Evolutionary conservation across 2,797 vertebrate species (phyloP).

Genomic region (Meda fulgida): DNA sequence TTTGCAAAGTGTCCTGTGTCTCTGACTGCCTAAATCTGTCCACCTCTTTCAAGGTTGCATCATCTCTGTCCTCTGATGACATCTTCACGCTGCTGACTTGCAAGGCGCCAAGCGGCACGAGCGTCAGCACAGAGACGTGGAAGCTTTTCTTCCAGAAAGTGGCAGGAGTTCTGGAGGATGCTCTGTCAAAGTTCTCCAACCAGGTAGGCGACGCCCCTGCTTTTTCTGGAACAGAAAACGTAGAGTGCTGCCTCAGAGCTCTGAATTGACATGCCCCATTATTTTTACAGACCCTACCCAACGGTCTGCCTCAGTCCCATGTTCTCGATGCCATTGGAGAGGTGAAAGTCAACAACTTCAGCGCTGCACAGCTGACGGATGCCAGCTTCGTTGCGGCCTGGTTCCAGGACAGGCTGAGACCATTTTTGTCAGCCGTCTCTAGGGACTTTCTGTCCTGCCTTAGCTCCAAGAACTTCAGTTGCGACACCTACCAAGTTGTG

Average conservation of each 20-base stretch:
- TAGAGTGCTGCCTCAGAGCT: neutral
- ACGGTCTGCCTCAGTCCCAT: conserved; percentile 7
- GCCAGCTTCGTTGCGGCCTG: conserved; percentile 46
- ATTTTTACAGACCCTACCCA: conserved; percentile 43
- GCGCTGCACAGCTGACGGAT: conserved; percentile 49
- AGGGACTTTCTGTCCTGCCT: conserved; percentile 52
- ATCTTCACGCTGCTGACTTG: conserved; percentile 59
- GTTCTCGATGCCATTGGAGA: conserved; percentile 66
- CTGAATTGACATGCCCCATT: too few relatives aligned
- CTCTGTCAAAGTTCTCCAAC: conserved; percentile 41
- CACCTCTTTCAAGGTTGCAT: neutral
- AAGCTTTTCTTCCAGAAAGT: conserved; percentile 55
- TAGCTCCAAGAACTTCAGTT: conserved; percentile 65
- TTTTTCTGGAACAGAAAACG: neutral
- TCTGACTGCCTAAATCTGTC: neutral
- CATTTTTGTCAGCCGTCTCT: conserved; percentile 57
- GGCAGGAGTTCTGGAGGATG: conserved; percentile 51
- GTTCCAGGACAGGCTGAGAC: conserved; percentile 58
- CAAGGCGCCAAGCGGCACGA: conserved; percentile 33
- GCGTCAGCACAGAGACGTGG: conserved; percentile 39
- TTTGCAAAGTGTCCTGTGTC: neutral
- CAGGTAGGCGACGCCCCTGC: conserved; percentile 40
- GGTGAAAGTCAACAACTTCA: conserved; percentile 57
- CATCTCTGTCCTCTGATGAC: conserved; percentile 25
- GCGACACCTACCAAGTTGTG: conserved; percentile 49